A percentile compares a stretch with the other conserved stretches of the same genome.
Conservation (phyloP, 2,113 vertebrate species). For the Phycodurus eques region DNA sequence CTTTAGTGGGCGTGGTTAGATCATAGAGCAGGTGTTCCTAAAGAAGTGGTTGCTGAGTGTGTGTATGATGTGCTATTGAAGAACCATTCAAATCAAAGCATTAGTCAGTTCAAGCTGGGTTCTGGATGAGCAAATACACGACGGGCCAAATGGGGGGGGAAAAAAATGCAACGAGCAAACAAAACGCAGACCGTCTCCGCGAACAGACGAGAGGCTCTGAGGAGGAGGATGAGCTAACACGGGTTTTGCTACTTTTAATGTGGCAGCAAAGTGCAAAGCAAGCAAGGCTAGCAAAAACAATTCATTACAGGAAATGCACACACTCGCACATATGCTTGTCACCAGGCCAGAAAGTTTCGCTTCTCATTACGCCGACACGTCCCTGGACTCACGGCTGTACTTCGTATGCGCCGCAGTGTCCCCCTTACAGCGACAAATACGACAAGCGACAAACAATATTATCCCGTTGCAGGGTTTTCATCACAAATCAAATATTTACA, state of each 20-base stretch:
- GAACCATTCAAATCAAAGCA: not conserved
- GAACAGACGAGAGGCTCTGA: not conserved
- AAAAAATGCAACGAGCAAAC: not conserved
- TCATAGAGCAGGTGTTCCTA: not conserved
- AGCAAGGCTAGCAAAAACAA: not conserved
- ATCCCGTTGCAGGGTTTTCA: not conserved
- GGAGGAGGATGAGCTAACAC: conserved; percentile 3
- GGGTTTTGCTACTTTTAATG: conserved; percentile 8
- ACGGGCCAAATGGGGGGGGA: not conserved
- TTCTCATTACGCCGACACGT: not conserved
- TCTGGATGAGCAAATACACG: not conserved
- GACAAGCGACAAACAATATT: too few relatives aligned
- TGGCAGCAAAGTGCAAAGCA: not conserved
- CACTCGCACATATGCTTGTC: not conserved
- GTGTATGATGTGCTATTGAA: not conserved
- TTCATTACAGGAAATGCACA: conserved; percentile 10
- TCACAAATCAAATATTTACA: not conserved
- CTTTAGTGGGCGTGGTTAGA: not conserved
- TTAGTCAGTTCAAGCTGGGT: not conserved
- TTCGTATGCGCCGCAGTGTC: not conserved
- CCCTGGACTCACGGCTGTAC: not conserved
- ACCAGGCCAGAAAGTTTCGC: not conserved
- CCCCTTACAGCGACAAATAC: not conserved
- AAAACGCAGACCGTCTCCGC: not conserved
- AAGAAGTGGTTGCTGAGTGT: not conserved